Percentiles rank a stretch among this genome's conserved stretches.
These are phyloP conservation scores for Brotula barbata DNA, from an alignment of 2,797 vertebrate species.

Conservation along the genomic window DNA sequence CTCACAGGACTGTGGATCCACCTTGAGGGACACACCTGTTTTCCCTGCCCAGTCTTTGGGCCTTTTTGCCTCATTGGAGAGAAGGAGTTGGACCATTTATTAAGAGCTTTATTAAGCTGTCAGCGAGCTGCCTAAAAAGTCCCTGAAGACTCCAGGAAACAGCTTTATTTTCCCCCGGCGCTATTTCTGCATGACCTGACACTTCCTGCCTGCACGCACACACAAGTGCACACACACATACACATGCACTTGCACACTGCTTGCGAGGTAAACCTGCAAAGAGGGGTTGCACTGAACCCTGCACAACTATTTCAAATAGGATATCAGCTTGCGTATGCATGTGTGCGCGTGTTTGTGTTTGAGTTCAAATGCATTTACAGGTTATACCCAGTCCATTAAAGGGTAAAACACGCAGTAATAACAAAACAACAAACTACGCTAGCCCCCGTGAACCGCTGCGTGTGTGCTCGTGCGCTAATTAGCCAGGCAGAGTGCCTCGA, in stretches of 20 bases:
- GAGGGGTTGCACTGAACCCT: slow-evolving; percentile 49
- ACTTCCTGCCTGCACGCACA: slow-evolving; percentile 60
- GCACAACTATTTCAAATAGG: slow-evolving; percentile 52
- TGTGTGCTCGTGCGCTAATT: slow-evolving; percentile 61
- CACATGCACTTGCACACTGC: slow-evolving; percentile 34
- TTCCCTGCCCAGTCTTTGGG: slow-evolving; percentile 43
- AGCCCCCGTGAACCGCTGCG: slow-evolving; percentile 46
- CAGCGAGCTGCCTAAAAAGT: slow-evolving; percentile 65
- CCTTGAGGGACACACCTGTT: slow-evolving; percentile 72
- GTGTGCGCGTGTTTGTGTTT: not conserved
- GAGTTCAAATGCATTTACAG: slow-evolving; percentile 46
- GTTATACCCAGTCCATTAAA: slow-evolving; percentile 68
- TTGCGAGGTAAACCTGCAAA: slow-evolving; percentile 56
- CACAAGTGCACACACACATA: slow-evolving; percentile 26
- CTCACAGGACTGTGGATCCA: slow-evolving; percentile 16
- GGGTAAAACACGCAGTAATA: slow-evolving; percentile 69
- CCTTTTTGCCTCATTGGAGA: slow-evolving; percentile 66
- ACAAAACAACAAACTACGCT: slow-evolving; percentile 62
- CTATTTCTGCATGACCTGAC: slow-evolving; percentile 63
- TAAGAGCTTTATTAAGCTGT: slow-evolving; percentile 74
- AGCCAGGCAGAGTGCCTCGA: slow-evolving; percentile 68
- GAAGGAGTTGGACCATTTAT: slow-evolving; percentile 65
- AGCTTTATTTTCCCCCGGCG: slow-evolving; percentile 56
- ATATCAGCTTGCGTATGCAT: slow-evolving; percentile 22
- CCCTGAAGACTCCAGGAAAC: slow-evolving; percentile 65